Percentiles rank a stretch among this genome's conserved stretches.
Conservation (phyloP, 2,888 invertebrate species). For the Lysandra bellargus region DNA sequence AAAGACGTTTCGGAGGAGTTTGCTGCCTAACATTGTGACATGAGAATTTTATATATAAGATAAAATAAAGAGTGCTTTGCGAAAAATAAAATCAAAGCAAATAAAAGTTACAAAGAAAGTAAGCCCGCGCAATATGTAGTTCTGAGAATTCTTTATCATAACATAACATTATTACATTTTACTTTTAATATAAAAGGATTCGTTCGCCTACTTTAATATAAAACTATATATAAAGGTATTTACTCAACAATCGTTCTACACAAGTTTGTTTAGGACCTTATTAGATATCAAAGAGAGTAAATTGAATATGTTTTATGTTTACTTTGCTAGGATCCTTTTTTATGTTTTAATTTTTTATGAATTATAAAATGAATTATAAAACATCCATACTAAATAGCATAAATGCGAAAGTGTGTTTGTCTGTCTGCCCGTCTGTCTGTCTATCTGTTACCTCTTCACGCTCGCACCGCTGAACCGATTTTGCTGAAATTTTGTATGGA, state of each 20-base stretch:
- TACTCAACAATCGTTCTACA: not conserved
- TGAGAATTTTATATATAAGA: too few relatives aligned
- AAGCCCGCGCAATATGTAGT: not conserved
- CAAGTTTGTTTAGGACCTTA: not conserved
- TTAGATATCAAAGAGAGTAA: constrained; percentile 11
- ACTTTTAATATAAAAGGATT: not conserved
- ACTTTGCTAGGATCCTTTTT: not conserved
- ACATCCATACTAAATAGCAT: too few relatives aligned
- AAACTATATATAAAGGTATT: not conserved
- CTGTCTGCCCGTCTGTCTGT: too few relatives aligned
- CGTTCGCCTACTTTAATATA: not conserved
- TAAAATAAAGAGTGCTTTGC: not conserved
- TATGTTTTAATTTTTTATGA: not conserved
- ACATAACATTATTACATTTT: not conserved
- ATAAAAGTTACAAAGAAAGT: not conserved
- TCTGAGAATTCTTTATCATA: not conserved
- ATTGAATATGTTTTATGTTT: constrained; percentile 4
- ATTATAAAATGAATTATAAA: too few relatives aligned
- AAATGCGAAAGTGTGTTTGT: too few relatives aligned
- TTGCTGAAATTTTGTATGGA: too few relatives aligned
- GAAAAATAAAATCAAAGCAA: not conserved
- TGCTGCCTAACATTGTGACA: too few relatives aligned
- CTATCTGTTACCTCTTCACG: too few relatives aligned
- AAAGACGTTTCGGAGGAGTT: too few relatives aligned
- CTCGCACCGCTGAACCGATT: too few relatives aligned